Base-by-base conservation (phyloP, 2,888 invertebrate species). In the Andrena camellia region DNA sequence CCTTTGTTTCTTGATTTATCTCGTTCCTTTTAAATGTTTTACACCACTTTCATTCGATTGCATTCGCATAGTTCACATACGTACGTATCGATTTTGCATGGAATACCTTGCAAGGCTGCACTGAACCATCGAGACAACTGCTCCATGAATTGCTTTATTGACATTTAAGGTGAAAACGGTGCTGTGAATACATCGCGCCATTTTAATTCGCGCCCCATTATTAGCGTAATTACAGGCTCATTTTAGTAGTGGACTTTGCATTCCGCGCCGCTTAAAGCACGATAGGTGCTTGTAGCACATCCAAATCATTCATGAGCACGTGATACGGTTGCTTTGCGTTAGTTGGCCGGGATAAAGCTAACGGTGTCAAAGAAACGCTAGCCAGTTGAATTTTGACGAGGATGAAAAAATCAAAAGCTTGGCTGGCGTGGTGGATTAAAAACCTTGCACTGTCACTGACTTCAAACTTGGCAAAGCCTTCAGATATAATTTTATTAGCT, bases 321-420 rank as follows among this genome's bases (percentile, higher is more conserved):
- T 78, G 83, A 83, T 31, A 64, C 52, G 52, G 29, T 83, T 2
- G 33, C 64, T 83, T 83, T 74, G 76, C 57, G 70, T 48, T 67
- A 59, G 13, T 54, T 20, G 20, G 13, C 10, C 42, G 8, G 13
- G 17, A 72, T 31, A 10, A 31, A 54, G 73, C 69, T 73, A 73
- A 68, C 17, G 29, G 59, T 26, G 54, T 63, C 67, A 48, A 31
- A 54, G 77, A 66, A 78, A 26, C 54, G 62, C n/a, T 42, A 54
- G 20, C 54, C 67, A 57, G n/a, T 52, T 10, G 54, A 26, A 78
- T 54, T 48, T 67, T 35, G 8, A 60, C 48, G 17, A 42, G 10
- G 29, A n/a, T 4, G 5, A 20, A 42, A 48, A 48, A 48, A 48
- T 26, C 4, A 42, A 23, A 35, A 7, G 35, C 17, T 6, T 35